A percentile compares a stretch with the other conserved stretches of the same genome.
Conservation (phyloP, 2,113 vertebrate species). For the Equus quagga region DNA sequence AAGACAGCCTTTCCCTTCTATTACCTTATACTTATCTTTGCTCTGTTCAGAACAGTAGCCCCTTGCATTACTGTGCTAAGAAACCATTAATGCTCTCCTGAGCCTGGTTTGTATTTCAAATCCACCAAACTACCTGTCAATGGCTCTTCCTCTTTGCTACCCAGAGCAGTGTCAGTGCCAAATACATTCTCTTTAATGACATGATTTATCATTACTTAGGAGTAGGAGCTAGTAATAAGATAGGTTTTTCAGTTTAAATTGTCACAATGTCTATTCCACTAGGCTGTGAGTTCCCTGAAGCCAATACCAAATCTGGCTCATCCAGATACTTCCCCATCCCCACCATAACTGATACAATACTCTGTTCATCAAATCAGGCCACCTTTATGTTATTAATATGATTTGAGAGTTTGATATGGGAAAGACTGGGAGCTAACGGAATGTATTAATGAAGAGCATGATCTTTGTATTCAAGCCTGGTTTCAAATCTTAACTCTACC, state of each 20-base stretch:
- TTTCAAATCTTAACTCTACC: not conserved
- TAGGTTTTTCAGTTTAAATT: conserved; percentile 44
- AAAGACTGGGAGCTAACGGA: not conserved
- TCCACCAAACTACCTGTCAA: not conserved
- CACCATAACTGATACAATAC: not conserved
- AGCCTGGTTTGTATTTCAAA: conserved; percentile 23
- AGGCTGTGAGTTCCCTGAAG: not conserved
- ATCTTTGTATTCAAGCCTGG: not conserved
- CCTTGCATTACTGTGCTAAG: not conserved
- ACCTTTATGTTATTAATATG: not conserved
- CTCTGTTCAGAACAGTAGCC: not conserved
- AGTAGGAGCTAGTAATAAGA: not conserved
- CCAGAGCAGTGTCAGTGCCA: not conserved
- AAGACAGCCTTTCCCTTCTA: not conserved
- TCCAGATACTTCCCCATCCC: not conserved
- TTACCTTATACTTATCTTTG: not conserved
- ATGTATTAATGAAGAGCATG: not conserved
- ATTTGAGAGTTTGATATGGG: not conserved
- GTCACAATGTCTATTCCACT: conserved; percentile 11
- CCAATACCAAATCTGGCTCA: not conserved
- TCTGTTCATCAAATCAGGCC: not conserved
- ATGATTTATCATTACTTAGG: not conserved
- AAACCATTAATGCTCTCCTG: not conserved
- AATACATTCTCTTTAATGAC: conserved; percentile 27
- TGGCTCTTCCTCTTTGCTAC: not conserved